Evolutionary conservation across 1,140 invertebrate species (phyloP).

Genomic region (Drosophila aff.): DNA sequence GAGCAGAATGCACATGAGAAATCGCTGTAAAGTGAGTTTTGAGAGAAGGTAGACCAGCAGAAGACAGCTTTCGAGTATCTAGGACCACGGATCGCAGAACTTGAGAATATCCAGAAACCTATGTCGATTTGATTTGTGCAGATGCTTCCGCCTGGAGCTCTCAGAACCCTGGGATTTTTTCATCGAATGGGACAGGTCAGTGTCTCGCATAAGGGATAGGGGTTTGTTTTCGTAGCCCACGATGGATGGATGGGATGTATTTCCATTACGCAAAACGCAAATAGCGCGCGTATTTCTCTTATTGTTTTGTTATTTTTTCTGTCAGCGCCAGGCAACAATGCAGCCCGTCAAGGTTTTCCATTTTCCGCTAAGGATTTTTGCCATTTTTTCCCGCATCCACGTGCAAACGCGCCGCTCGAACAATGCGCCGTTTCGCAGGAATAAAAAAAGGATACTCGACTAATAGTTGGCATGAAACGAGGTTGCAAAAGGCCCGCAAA

Average conservation of each 20-base stretch:
- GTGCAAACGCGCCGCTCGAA: slow-evolving; percentile 27
- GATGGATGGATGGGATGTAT: slow-evolving; percentile 44
- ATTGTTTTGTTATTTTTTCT: slow-evolving; percentile 26
- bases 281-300: slow-evolving; percentile 39
- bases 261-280: slow-evolving; percentile 78
- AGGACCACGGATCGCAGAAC: slow-evolving; percentile 20
- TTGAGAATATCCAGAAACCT: slow-evolving; percentile 1
- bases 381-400: slow-evolving; percentile 48
- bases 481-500: slow-evolving; percentile 43
- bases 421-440: slow-evolving; percentile 9
- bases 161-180: slow-evolving; percentile 44
- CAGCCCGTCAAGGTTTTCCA: slow-evolving; percentile 77
- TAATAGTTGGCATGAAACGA: slow-evolving; percentile 70
- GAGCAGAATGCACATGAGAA: slow-evolving; percentile 18
- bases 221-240: slow-evolving; percentile 12
- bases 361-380: slow-evolving; percentile 27
- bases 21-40: slow-evolving; percentile 18
- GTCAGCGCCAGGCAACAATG: slow-evolving; percentile 70
- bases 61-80: slow-evolving; percentile 13
- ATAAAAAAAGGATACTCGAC: slow-evolving; percentile 63
- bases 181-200: slow-evolving; percentile 67
- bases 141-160: slow-evolving; percentile 51
- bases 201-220: slow-evolving; percentile 25
- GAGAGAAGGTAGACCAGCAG: slow-evolving; percentile 13
- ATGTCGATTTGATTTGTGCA: slow-evolving; percentile 61